Evolutionary conservation across 2,797 vertebrate genomes (phyloP).

Genomic region (Leucoraja ocellata): DNA sequence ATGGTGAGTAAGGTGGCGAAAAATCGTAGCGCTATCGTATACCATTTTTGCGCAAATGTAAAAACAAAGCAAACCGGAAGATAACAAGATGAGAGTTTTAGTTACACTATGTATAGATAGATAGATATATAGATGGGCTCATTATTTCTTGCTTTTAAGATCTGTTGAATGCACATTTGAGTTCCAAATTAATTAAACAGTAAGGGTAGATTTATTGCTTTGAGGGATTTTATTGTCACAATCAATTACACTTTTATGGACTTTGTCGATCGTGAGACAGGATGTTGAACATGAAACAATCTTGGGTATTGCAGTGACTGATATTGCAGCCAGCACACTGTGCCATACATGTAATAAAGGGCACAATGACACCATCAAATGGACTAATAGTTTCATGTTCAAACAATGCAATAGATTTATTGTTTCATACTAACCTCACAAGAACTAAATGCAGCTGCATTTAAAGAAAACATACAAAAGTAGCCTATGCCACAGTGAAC

Average conservation of each 20-base stretch:
- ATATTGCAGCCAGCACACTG: background rate
- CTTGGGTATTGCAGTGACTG: background rate
- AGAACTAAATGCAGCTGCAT: background rate
- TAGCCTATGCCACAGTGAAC: background rate
- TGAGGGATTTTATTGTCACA: background rate
- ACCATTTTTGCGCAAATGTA: no score
- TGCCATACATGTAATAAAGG: background rate
- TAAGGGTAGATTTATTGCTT: background rate
- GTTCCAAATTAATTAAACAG: background rate
- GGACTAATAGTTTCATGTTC: background rate
- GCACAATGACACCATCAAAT: constrained; percentile 7
- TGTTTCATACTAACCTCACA: background rate
- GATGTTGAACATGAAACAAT: background rate
- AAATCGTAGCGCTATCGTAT: no score
- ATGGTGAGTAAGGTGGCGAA: no score
- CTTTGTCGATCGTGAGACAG: background rate
- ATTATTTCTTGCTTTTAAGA: no score
- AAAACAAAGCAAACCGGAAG: no score
- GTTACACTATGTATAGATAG: no score
- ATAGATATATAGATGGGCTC: no score
- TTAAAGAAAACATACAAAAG: background rate
- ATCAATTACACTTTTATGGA: background rate
- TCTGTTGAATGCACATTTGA: background rate
- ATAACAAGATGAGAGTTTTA: no score
- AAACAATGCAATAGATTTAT: background rate